A percentile compares a stretch with the other conserved stretches of the same genome.
Evolutionary conservation across 92 coral and sea anemone genomes (phyloP).

Genomic region (Heteractis magnifica): DNA sequence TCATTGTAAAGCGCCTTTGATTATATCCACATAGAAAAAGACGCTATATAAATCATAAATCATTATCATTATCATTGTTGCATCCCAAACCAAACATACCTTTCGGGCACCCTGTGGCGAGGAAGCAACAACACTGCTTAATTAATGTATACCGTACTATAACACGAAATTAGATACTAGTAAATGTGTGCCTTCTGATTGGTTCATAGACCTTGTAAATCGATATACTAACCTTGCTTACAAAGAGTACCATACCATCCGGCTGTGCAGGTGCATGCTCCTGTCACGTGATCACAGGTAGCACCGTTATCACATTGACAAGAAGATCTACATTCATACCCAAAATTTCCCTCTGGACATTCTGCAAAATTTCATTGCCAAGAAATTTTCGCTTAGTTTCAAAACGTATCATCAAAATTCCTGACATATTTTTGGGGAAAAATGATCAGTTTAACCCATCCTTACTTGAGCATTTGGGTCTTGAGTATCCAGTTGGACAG

Average conservation of each 20-base stretch:
- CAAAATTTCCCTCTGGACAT: slow-evolving; percentile 72
- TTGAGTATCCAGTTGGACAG: slow-evolving; percentile 73
- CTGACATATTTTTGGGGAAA: too few species aligned
- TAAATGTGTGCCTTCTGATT: too few species aligned
- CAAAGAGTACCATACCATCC: slow-evolving; percentile 78
- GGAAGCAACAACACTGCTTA: slow-evolving; percentile 19
- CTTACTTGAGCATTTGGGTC: slow-evolving; percentile 55
- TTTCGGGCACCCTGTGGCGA: slow-evolving; percentile 63
- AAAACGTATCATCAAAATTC: too few species aligned
- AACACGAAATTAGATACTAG: too few species aligned
- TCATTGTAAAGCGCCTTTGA: too few species aligned
- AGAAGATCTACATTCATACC: slow-evolving; percentile 60
- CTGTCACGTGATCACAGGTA: slow-evolving; percentile 80
- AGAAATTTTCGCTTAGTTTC: neutral
- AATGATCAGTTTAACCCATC: too few species aligned
- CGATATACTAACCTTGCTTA: slow-evolving; percentile 39
- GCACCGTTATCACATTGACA: slow-evolving; percentile 75
- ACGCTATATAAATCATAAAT: too few species aligned
- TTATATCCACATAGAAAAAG: too few species aligned
- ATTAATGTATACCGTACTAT: neutral
- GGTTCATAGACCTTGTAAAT: neutral
- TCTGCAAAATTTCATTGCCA: slow-evolving; percentile 27
- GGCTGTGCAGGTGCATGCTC: slow-evolving; percentile 66
- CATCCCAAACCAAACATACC: slow-evolving; percentile 74
- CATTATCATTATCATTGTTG: too few species aligned